A percentile compares a stretch with the other conserved stretches of the same genome.
phyloP scores from a whole-genome alignment of 2,113 vertebrate genomes.

The Scatophagus argus region DNA sequence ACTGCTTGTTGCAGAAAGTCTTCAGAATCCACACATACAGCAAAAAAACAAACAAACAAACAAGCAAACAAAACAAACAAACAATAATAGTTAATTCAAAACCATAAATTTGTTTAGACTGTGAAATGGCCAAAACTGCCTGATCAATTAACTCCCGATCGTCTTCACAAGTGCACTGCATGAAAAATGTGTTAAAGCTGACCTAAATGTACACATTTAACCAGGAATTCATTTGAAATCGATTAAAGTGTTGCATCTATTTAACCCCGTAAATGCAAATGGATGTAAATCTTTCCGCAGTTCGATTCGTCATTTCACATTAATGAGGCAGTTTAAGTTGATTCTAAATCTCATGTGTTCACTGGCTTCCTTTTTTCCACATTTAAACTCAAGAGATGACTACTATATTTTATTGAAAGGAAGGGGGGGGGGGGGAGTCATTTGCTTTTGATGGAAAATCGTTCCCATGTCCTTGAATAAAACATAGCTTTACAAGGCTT shows the following conservation, averaged over 20 bases:
- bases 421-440: slow-evolving; percentile 31
- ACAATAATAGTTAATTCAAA: not conserved
- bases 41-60: not conserved
- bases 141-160: not conserved
- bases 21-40: not conserved
- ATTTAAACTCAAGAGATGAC: slow-evolving; percentile 30
- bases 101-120: not conserved
- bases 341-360: slow-evolving; percentile 1
- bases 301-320: slow-evolving; percentile 3
- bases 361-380: slow-evolving; percentile 1
- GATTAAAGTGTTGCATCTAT: not conserved
- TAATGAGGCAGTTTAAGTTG: slow-evolving; percentile 4
- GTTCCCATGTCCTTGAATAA: slow-evolving; percentile 63
- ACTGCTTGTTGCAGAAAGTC: not conserved
- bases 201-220: not conserved
- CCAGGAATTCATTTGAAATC: not conserved
- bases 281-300: not conserved
- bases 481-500: slow-evolving; percentile 50
- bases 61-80: not conserved
- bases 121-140: not conserved
- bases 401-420: slow-evolving; percentile 69
- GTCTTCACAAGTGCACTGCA: not conserved
- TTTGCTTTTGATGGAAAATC: slow-evolving; percentile 74
- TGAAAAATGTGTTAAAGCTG: slow-evolving; percentile 7
- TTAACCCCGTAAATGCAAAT: slow-evolving; percentile 1